Evolutionary conservation across 2,888 invertebrate genomes (phyloP).

Genomic region (Labia minor): DNA sequence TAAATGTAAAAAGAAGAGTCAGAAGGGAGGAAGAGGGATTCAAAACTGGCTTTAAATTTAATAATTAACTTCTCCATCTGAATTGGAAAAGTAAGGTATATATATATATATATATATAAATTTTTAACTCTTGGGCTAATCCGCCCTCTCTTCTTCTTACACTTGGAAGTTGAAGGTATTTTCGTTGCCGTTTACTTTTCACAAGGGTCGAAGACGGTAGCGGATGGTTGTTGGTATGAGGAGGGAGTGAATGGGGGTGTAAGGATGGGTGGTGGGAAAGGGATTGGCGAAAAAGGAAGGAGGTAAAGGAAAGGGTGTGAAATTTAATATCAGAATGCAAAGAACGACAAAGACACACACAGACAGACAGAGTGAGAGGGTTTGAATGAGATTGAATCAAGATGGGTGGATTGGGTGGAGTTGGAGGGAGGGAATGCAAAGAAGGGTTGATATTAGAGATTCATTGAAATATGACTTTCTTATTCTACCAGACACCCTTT

Average conservation of each 20-base stretch:
- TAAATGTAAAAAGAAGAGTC: background rate
- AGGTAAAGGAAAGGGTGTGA: background rate
- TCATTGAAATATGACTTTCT: constrained; percentile 13
- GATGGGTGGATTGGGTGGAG: background rate
- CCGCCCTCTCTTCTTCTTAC: background rate
- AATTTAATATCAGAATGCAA: constrained; percentile 13
- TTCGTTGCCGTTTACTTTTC: constrained; percentile 7
- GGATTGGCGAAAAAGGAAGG: background rate
- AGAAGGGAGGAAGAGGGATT: background rate
- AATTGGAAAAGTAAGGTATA: background rate
- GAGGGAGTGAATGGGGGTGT: no score
- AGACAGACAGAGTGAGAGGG: background rate
- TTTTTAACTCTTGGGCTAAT: background rate
- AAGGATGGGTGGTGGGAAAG: background rate
- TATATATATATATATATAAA: background rate
- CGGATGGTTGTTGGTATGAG: no score
- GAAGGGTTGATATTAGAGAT: constrained; percentile 7
- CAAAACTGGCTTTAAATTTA: background rate
- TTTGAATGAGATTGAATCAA: constrained; percentile 8
- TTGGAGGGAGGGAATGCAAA: background rate
- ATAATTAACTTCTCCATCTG: constrained; percentile 13
- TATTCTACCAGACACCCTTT: background rate
- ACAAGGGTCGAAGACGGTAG: background rate
- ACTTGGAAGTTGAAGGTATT: constrained; percentile 7
- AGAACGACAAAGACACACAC: constrained; percentile 2